phyloP scores from a whole-genome alignment of 2,888 invertebrate genomes.

The Copidosoma aretas region DNA sequence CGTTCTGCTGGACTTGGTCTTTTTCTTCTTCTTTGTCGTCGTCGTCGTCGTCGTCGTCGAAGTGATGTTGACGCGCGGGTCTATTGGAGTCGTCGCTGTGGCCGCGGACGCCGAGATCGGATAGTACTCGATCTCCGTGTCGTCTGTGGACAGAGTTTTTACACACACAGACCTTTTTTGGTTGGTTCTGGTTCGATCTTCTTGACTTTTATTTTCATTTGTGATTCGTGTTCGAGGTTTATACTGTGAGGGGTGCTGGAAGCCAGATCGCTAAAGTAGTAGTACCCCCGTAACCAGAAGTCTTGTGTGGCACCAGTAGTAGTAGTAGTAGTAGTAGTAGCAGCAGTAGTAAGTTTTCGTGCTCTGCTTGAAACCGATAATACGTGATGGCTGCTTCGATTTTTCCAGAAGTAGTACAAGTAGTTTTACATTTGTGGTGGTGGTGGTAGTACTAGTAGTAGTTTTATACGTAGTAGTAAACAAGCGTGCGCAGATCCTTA shows the following conservation, averaged over 20 bases:
- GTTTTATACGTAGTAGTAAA: too few species aligned
- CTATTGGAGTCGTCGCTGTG: constrained; percentile 72
- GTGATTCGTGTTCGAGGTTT: not conserved
- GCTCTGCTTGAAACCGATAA: constrained; percentile 15
- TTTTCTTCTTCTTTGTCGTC: too few species aligned
- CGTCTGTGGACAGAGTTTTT: constrained; percentile 68
- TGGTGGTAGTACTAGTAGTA: too few species aligned
- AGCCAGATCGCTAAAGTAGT: too few species aligned
- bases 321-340: too few species aligned
- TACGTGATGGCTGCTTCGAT: constrained; percentile 16
- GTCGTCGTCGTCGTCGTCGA: constrained; percentile 41
- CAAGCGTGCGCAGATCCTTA: constrained; percentile 38
- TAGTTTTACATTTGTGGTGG: too few species aligned
- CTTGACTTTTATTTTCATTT: too few species aligned
- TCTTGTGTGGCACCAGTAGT: constrained; percentile 16
- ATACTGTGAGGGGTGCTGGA: constrained; percentile 10
- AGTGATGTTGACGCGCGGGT: constrained; percentile 79
- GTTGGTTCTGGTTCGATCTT: too few species aligned
- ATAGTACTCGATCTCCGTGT: constrained; percentile 80
- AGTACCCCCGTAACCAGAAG: constrained; percentile 28
- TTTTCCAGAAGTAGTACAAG: constrained; percentile 24
- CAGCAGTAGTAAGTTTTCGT: too few species aligned
- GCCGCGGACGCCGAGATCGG: constrained; percentile 68
- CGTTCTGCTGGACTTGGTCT: too few species aligned
- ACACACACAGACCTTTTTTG: too few species aligned